Percentiles rank a stretch among this genome's conserved stretches.
These are phyloP conservation scores for Atractosteus spatula DNA, from an alignment of 2,113 vertebrate species.

Conservation along the genomic window DNA sequence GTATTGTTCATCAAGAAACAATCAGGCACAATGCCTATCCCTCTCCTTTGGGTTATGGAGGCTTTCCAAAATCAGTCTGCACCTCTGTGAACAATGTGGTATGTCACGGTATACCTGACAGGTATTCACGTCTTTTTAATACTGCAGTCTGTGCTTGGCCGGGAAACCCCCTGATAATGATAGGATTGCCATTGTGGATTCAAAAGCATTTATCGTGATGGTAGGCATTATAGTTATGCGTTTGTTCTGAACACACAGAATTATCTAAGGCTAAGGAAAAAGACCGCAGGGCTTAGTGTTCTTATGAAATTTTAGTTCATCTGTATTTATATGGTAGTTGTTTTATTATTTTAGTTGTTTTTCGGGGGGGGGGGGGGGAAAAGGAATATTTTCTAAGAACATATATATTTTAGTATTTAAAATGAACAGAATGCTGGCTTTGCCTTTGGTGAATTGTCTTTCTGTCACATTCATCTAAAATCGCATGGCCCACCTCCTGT, in stretches of 20 bases:
- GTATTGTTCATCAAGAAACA: constrained; percentile 89
- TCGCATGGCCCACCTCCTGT: too few species aligned
- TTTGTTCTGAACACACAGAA: constrained; percentile 30
- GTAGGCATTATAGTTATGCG: constrained; percentile 35
- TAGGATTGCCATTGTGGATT: constrained; percentile 53
- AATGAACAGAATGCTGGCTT: too few species aligned
- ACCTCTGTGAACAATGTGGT: constrained; percentile 87
- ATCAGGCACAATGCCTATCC: constrained; percentile 90
- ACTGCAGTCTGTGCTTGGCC: constrained; percentile 34
- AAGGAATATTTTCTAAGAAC: too few species aligned
- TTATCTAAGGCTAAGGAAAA: constrained; percentile 11
- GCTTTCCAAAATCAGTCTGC: constrained; percentile 93
- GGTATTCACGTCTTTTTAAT: constrained; percentile 73
- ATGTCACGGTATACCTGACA: constrained; percentile 90
- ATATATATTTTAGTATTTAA: too few species aligned
- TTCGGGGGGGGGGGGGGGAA: too few species aligned
- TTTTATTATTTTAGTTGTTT: too few species aligned
- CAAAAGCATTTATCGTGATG: constrained; percentile 38
- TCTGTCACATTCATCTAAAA: too few species aligned
- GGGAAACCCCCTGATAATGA: constrained; percentile 49
- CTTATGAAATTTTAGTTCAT: background rate
- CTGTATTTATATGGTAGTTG: too few species aligned
- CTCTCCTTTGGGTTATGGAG: constrained; percentile 87
- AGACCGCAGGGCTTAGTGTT: constrained; percentile 17
- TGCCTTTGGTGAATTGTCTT: too few species aligned